phyloP scores from a whole-genome alignment of 1,140 invertebrate genomes.

The Diorhabda elongata region DNA sequence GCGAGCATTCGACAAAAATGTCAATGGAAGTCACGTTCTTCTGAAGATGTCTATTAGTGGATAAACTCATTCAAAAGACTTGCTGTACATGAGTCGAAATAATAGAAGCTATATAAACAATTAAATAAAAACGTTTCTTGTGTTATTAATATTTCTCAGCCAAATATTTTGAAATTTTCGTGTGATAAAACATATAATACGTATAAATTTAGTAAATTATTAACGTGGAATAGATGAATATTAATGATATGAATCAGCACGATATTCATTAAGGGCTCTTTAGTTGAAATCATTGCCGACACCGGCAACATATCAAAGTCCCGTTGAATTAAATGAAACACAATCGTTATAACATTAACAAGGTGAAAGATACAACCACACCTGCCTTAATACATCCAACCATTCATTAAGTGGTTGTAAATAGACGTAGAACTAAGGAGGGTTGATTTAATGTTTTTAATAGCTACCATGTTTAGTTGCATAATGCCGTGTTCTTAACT shows the following conservation, averaged over 20 bases:
- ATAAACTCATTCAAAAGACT: too few relatives aligned
- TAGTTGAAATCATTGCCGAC: constrained; percentile 11
- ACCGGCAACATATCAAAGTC: constrained; percentile 14
- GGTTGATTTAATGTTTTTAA: not conserved
- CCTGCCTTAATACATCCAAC: constrained; percentile 8
- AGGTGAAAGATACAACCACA: constrained; percentile 12
- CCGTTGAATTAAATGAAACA: constrained; percentile 13
- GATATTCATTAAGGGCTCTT: constrained; percentile 17
- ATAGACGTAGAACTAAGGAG: not conserved
- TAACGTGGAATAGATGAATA: constrained; percentile 9
- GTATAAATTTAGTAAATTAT: constrained; percentile 6
- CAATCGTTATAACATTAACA: constrained; percentile 15
- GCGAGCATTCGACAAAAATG: too few relatives aligned
- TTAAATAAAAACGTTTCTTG: too few relatives aligned
- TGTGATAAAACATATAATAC: not conserved
- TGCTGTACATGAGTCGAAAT: too few relatives aligned
- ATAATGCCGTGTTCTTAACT: too few relatives aligned
- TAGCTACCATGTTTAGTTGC: not conserved
- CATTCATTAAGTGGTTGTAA: constrained; percentile 2
- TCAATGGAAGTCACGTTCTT: too few relatives aligned
- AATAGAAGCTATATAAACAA: too few relatives aligned
- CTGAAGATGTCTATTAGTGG: too few relatives aligned
- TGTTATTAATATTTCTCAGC: too few relatives aligned
- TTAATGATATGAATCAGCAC: constrained; percentile 16
- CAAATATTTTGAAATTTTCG: too few relatives aligned